Percentiles rank a stretch among this genome's conserved stretches.
These are phyloP conservation scores for Lordiphosa stackelbergi DNA, from an alignment of 1,140 invertebrate species.

Conservation along the genomic window DNA sequence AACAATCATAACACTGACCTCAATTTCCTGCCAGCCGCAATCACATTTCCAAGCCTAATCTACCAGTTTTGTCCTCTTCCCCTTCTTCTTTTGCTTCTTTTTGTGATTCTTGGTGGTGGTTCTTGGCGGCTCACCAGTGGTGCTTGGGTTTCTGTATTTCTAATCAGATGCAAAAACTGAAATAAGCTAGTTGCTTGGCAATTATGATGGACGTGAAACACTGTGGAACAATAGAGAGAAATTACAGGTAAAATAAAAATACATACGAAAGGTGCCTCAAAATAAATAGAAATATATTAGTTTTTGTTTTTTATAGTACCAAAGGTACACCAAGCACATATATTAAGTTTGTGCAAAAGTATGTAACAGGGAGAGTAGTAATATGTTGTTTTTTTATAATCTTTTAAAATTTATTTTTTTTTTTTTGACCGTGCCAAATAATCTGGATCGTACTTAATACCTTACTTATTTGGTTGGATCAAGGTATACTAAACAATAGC, in stretches of 20 bases:
- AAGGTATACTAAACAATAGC: too few species aligned
- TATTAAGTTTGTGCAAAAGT: too few species aligned
- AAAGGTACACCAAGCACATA: too few species aligned
- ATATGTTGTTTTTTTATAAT: too few species aligned
- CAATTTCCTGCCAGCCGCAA: constrained; percentile 73
- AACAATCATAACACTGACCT: constrained; percentile 76
- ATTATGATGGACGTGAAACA: constrained; percentile 55
- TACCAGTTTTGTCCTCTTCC: constrained; percentile 19
- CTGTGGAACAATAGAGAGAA: constrained; percentile 11
- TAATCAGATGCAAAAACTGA: constrained; percentile 62
- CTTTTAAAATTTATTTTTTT: too few species aligned
- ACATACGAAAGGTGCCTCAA: not conserved
- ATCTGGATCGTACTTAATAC: too few species aligned
- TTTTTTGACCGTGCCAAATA: too few species aligned
- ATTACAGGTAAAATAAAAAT: not conserved
- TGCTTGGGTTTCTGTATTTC: constrained; percentile 52
- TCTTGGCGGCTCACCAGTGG: constrained; percentile 4
- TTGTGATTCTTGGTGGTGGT: not conserved
- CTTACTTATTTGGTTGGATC: too few species aligned
- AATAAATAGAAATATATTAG: too few species aligned
- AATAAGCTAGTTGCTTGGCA: constrained; percentile 32
- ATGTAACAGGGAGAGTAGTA: too few species aligned
- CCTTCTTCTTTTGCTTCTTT: constrained; percentile 2
- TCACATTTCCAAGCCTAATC: constrained; percentile 62
- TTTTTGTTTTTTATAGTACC: too few species aligned